Evolutionary conservation across 2,888 invertebrate species (phyloP), one percentile per base, ranked within the genome.

Genomic region (Leptura quadrifasciata): DNA sequence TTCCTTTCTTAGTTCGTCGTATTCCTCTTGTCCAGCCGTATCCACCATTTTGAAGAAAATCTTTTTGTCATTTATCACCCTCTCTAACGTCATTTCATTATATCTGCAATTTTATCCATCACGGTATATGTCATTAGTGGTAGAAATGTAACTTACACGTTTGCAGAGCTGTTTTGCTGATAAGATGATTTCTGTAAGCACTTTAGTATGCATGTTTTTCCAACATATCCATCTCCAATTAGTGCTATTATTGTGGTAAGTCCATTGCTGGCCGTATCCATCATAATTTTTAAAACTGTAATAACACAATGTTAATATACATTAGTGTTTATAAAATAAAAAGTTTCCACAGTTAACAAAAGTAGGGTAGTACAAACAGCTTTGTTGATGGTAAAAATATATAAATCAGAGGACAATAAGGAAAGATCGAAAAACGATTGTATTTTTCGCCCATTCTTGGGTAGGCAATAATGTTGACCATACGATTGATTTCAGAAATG

Each of bases 21-120:
- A 96, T 88, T 96, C 96, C 87, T 96, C 96, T 86, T 96, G 96
- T 1, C 95, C 94, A 47, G 96, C 95, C 27, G 95, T 96, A 87
- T 96, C 82, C 5, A 80, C 68, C 12, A 77, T 58, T 52, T 73
- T 74, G 52, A 80, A 61, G 15, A n/a, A 24, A 39, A 65, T 72
- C n/a, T 31, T 67, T 64, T 74, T 73, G 18, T 74, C 70, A 52
- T 70, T 71, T 3, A 75, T 35, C 1, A 17, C 35, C 58, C 57
- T 21, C 17, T 70, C 67, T 5, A 71, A 24, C 12, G 64, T 68
- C 52, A 79, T 76, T 55, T 79, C 79, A 27, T 78, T 76, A 35
- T 80, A 78, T 5, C 80, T 80, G 57, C 47, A 73, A 76, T 60
- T 27, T 9, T 9, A 63, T 27, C 0, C 3, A 5, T 60, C n/a